Evolutionary conservation across 1,140 invertebrate species (phyloP).

Genomic region (Sminthurides bifidus): DNA sequence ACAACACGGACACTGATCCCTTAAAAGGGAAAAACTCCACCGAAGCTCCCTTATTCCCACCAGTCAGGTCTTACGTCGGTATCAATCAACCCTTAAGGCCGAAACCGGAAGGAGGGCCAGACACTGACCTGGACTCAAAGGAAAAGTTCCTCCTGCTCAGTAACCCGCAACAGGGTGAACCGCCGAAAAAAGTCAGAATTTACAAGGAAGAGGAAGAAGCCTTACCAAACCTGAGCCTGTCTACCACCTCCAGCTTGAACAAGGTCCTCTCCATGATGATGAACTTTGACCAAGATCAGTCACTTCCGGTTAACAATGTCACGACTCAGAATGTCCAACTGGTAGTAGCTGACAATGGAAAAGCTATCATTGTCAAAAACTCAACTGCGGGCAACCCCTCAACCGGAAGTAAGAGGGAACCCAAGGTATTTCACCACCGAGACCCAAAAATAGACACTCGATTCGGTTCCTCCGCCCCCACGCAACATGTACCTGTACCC

Average conservation of each 20-base stretch:
- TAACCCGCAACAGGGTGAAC: background rate
- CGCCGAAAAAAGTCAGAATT: constrained; percentile 10
- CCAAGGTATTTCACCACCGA: constrained; percentile 20
- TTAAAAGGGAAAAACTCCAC: background rate
- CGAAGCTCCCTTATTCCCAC: constrained; percentile 22
- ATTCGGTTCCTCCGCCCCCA: constrained; percentile 5
- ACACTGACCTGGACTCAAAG: background rate
- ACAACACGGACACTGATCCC: too few relatives aligned
- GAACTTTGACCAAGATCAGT: constrained; percentile 9
- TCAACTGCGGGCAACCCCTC: background rate
- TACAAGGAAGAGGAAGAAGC: background rate
- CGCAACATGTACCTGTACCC: constrained; percentile 20
- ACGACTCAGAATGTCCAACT: constrained; percentile 21
- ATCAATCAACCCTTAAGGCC: constrained; percentile 28
- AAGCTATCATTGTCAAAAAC: background rate
- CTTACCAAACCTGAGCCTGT: constrained; percentile 10
- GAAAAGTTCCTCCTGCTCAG: constrained; percentile 1
- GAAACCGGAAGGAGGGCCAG: constrained; percentile 15
- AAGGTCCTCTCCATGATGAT: constrained; percentile 32
- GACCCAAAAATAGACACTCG: constrained; percentile 29
- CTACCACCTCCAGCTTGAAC: constrained; percentile 22
- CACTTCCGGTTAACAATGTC: constrained; percentile 6
- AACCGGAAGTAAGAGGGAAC: constrained; percentile 15
- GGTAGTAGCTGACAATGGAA: constrained; percentile 11
- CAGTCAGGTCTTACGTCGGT: constrained; percentile 27